Conservation (phyloP, 1,140 invertebrate genomes). For the Phocides pigmalion region DNA sequence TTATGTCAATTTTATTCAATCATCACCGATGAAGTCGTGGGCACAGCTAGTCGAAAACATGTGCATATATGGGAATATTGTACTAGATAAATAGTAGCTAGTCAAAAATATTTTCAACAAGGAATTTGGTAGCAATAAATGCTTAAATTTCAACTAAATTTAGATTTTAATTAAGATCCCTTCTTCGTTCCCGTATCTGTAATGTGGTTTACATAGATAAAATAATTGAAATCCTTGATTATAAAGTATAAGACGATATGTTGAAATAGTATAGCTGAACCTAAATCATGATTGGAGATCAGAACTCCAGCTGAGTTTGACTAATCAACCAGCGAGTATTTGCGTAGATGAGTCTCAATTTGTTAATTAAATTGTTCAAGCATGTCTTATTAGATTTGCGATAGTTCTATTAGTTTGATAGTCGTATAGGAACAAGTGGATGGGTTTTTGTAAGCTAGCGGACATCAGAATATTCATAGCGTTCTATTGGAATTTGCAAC, state of each 20-base stretch:
- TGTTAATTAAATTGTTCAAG: not conserved
- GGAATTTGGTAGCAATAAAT: no score
- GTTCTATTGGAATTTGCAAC: no score
- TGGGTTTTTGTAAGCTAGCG: no score
- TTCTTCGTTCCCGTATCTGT: no score
- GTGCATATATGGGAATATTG: no score
- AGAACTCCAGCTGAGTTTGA: not conserved
- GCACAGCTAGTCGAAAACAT: no score
- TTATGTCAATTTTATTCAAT: no score
- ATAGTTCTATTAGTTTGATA: not conserved
- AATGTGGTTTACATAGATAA: not conserved
- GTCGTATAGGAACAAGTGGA: not conserved
- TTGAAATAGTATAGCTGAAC: not conserved
- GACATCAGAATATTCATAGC: not conserved
- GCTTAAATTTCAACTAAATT: no score
- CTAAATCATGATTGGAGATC: not conserved
- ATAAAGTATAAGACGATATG: not conserved
- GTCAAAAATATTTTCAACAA: no score
- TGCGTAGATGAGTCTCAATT: constrained; percentile 2
- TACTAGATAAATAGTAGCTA: no score
- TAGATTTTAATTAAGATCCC: no score
- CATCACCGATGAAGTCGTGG: no score
- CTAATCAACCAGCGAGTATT: not conserved
- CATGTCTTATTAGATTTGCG: not conserved
- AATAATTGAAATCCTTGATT: not conserved